Evolutionary conservation across 1,140 invertebrate species (phyloP), one percentile per base, ranked within the genome.

Genomic region (Helicoverpa armigera): DNA sequence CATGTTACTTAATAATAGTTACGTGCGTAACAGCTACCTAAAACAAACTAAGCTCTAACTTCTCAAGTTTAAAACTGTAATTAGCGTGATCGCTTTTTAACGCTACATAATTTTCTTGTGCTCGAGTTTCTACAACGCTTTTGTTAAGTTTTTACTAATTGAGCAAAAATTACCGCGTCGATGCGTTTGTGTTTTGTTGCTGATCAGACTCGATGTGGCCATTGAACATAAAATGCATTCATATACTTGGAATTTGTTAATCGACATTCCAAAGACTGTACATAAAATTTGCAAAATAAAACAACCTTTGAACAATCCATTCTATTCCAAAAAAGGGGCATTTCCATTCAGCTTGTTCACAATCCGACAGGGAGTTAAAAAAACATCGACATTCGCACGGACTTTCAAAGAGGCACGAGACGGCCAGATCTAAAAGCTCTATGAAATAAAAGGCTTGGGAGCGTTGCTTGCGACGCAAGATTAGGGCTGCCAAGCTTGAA

Each of bases 371-470:
- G 16, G 3, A 50, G 43, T 69, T 69, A 50, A 69, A 69, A 69
- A 69, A 69, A 50, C 65, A 50, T 69, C 43, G 43, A 50, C 43
- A 50, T 69, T 69, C 65, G 18, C 65, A 50, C 35, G 23, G 16
- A 43, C 35, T 7, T 67, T 50, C 63, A 67, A 69, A 69, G 43
- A 69, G 43, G 18, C 35, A n/a, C 50, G n/a, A 53, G 69, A 10
- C 35, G 31, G 48, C 18, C 31, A 53, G 69, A 72, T 54, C 50
- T 72, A 72, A 72, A 70, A 53, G 50, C 69, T 53, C 23, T 54
- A 54, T 29, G 23, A 43, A 70, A 51, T 51, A 53, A 72, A 72
- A 72, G 23, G 23, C 50, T 54, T 50, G 23, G 18, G 11, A 67
- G 50, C 23, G 60, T 29, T 13, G 18, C 29, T 63, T 31, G 12